Percentiles rank a stretch among this genome's conserved stretches.
phyloP scores from a whole-genome alignment of 2,113 vertebrate genomes.

The Centrocercus urophasianus region DNA sequence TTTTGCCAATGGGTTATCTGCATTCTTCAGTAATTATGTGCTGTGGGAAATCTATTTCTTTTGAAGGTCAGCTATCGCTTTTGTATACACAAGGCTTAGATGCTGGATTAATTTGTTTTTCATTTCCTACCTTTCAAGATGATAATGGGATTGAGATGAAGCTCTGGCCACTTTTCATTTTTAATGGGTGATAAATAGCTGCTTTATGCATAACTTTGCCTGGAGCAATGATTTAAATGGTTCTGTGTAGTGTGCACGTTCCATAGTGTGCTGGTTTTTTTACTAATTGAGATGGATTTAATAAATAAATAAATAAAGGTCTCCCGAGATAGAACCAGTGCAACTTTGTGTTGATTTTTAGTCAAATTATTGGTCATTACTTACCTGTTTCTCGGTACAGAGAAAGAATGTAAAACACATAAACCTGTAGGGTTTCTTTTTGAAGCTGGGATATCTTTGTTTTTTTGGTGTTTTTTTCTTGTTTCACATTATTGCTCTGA shows the following conservation, averaged over 20 bases:
- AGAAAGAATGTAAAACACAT: not conserved
- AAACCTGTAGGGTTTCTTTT: not conserved
- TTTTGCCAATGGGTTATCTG: not conserved
- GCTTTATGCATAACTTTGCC: not conserved
- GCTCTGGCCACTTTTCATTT: not conserved
- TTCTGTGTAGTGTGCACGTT: accelerated
- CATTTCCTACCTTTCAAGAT: not conserved
- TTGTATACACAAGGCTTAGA: not conserved
- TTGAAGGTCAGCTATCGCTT: not conserved
- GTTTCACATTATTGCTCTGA: not conserved
- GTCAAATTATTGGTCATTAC: not conserved
- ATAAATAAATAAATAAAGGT: not conserved
- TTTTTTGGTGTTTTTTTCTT: not conserved
- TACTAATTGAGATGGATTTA: not conserved
- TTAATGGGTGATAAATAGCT: not conserved
- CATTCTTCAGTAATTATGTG: not conserved
- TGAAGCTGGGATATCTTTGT: not conserved
- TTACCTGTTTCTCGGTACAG: not conserved
- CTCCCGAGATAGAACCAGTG: not conserved
- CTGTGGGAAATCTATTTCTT: not conserved
- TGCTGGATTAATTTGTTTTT: constrained; percentile 3
- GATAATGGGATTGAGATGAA: not conserved
- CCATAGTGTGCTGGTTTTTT: not conserved
- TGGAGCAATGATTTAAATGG: not conserved
- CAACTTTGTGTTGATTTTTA: not conserved